A percentile compares a stretch with the other conserved stretches of the same genome.
phyloP scores from a whole-genome alignment of 1,140 invertebrate species.

The Papilio polyxenes region DNA sequence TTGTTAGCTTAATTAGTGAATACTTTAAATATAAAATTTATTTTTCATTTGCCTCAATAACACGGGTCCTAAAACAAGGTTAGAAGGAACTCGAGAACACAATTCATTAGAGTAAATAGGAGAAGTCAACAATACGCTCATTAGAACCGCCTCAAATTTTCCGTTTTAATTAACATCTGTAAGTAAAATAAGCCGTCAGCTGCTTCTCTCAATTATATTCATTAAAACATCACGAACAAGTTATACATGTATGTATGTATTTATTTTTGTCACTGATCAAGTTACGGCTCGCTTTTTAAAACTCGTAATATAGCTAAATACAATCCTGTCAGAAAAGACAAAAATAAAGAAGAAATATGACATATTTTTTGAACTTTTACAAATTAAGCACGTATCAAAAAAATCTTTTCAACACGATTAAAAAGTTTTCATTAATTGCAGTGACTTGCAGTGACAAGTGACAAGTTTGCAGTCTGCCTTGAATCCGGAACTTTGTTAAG shows the following conservation, averaged over 20 bases:
- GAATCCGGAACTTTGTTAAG: conserved; percentile 21
- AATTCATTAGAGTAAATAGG: conserved; percentile 21
- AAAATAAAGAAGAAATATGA: not conserved
- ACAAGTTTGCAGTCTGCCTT: conserved; percentile 26
- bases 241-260: not conserved
- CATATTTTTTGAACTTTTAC: not conserved
- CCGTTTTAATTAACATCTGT: conserved; percentile 27
- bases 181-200: conserved; percentile 22
- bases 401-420: not conserved
- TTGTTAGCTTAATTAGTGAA: not conserved
- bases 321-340: not conserved
- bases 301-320: not conserved
- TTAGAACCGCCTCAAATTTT: conserved; percentile 18
- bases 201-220: conserved; percentile 16
- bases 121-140: conserved; percentile 12
- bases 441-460: conserved; percentile 26
- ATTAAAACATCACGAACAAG: conserved; percentile 13
- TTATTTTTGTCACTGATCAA: not conserved
- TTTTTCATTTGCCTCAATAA: not conserved
- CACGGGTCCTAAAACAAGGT: not conserved
- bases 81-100: conserved; percentile 4
- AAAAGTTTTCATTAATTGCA: conserved; percentile 26
- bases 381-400: not conserved
- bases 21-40: conserved; percentile 10
- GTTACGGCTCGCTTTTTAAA: not conserved